Percentiles rank a stretch among this genome's conserved stretches.
Evolutionary conservation across 2,888 invertebrate genomes (phyloP).

Genomic region (Oscheius sp.): DNA sequence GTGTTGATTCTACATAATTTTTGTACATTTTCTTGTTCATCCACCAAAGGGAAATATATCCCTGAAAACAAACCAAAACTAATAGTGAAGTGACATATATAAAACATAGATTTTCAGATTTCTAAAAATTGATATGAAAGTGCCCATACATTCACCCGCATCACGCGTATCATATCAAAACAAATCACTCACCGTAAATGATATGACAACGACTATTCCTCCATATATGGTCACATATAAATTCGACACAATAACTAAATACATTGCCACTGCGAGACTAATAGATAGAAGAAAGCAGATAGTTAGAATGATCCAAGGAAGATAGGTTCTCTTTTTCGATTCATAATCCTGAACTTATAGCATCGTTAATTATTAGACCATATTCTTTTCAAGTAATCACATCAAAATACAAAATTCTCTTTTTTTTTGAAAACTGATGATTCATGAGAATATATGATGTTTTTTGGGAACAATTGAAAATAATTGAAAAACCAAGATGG

Average conservation of each 20-base stretch:
- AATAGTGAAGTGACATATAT: too few species aligned
- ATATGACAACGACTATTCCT: not conserved
- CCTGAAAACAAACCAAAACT: not conserved
- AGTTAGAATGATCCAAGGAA: not conserved
- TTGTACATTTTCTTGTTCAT: not conserved
- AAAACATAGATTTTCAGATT: too few species aligned
- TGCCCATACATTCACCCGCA: too few species aligned
- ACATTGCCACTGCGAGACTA: not conserved
- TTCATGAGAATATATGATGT: too few species aligned
- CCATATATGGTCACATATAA: not conserved
- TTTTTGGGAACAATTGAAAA: too few species aligned
- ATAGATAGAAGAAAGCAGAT: not conserved
- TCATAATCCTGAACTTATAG: slow-evolving; percentile 13
- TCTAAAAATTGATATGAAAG: too few species aligned
- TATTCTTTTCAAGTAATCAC: not conserved
- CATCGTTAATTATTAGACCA: not conserved
- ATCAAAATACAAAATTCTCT: not conserved
- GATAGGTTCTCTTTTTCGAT: not conserved
- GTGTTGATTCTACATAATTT: not conserved
- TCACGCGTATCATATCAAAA: too few species aligned
- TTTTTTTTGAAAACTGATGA: too few species aligned
- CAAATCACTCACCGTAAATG: not conserved
- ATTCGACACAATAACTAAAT: not conserved
- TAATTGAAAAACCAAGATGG: too few species aligned
- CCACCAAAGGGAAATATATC: not conserved